Base-by-base conservation (phyloP, 2,888 invertebrate species). In the Parasteatoda lunata region DNA sequence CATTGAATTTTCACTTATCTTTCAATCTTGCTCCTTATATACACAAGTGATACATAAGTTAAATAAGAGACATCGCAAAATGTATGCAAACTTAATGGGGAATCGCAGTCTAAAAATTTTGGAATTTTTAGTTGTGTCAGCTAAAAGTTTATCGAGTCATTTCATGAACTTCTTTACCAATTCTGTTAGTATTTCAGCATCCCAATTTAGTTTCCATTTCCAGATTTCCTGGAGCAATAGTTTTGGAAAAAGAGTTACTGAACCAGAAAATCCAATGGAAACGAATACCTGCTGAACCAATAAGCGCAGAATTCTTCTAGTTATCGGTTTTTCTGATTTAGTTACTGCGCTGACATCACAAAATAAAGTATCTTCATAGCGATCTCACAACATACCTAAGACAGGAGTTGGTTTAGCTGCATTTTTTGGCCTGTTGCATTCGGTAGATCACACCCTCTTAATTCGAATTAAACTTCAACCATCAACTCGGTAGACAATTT, bases 201-300 rank as follows among this genome's bases (percentile, higher is more conserved):
- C 48, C 69, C 64, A 59, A 6, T 47, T n/a, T 13, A 51, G 5
- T 51, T 71, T 51, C n/a, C 3, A 48, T 13, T 71, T 51, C 49
- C 13, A 71, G 48, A 0, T 54, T 49, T 78, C 49, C n/a, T 54
- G 9, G 6, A 78, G 54, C 1, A 78, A 8, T 13, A 71, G 8
- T 54, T 78, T 78, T n/a, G 70, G 64, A 7, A 13, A 13, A n/a
- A 78, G 11, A 45, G 9, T 70, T 9, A 70, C 15, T 8, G 64
- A 7, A 59, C 48, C 70, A 45, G 15, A 69, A 47, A 78, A 69
- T 7, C 70, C 70, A 59, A 48, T 70, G 48, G 78, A 64, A 64
- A 59, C 54, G 15, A 78, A 78, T 4, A 78, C 49, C 49, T 13
- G 9, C 13, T 59, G 5, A 13, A 0, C 59, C 9, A 7, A 4